A percentile compares a stretch with the other conserved stretches of the same genome.
Evolutionary conservation across 2,888 invertebrate genomes (phyloP).

Genomic region (Hyposoter didymator): DNA sequence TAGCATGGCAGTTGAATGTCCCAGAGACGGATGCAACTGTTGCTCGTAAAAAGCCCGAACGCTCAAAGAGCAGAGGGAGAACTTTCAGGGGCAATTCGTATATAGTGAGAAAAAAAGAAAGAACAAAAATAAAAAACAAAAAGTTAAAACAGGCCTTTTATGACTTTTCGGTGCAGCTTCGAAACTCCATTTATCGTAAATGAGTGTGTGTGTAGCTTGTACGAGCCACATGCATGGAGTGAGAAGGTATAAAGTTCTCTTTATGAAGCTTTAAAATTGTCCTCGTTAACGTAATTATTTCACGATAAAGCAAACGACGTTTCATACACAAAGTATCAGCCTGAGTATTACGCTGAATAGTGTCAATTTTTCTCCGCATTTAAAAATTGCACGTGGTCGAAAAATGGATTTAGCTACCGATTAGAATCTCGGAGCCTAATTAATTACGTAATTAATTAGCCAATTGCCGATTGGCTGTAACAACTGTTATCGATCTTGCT

Average conservation of each 20-base stretch:
- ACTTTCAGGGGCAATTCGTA: constrained; percentile 28
- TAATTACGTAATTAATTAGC: constrained; percentile 31
- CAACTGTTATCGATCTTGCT: constrained; percentile 30
- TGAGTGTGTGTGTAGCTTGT: constrained; percentile 8
- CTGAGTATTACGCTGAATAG: neutral
- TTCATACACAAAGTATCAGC: neutral
- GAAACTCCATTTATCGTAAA: constrained; percentile 21
- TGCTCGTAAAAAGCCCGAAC: constrained; percentile 60
- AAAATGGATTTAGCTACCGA: neutral
- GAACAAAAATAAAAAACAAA: constrained; percentile 19
- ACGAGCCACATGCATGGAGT: neutral
- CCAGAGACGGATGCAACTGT: constrained; percentile 57
- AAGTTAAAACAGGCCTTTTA: constrained; percentile 55
- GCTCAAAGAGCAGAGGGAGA: constrained; percentile 7
- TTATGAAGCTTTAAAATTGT: constrained; percentile 30
- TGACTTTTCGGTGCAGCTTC: constrained; percentile 45
- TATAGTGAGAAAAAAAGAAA: constrained; percentile 11
- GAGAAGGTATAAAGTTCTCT: constrained; percentile 13
- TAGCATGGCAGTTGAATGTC: constrained; percentile 20
- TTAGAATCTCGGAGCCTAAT: constrained; percentile 23
- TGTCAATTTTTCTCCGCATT: neutral
- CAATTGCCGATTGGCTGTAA: constrained; percentile 20
- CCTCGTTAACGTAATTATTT: constrained; percentile 45
- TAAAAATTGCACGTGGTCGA: neutral
- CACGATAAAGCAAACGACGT: neutral